A percentile compares a stretch with the other conserved stretches of the same genome.
Evolutionary conservation across 1,140 invertebrate species (phyloP).

Genomic region (Harpegnathos saltator): DNA sequence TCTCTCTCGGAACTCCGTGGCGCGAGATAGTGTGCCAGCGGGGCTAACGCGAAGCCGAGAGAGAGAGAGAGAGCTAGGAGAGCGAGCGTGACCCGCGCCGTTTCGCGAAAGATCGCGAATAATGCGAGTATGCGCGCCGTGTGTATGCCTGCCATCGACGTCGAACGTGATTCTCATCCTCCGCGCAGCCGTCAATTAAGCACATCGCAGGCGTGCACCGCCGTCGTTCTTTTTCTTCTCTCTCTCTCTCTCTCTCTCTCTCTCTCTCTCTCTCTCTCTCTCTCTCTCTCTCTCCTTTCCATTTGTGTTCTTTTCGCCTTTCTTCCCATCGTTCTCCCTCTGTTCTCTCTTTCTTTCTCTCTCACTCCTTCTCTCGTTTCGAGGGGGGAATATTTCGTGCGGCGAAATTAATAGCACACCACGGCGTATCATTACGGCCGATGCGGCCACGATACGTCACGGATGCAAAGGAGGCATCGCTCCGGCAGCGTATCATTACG

Average conservation of each 20-base stretch:
- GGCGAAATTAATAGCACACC: slow-evolving; percentile 54
- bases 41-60: slow-evolving; percentile 42
- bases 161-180: slow-evolving; percentile 30
- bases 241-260: not conserved
- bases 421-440: slow-evolving; percentile 47
- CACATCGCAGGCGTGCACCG: slow-evolving; percentile 7
- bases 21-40: slow-evolving; percentile 55
- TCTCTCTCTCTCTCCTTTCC: not conserved
- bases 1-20: not conserved
- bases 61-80: not conserved
- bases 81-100: slow-evolving; percentile 43
- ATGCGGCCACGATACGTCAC: slow-evolving; percentile 42
- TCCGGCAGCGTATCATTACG: slow-evolving; percentile 56
- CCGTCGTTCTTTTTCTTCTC: not conserved
- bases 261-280: not conserved
- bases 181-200: slow-evolving; percentile 47
- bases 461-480: slow-evolving; percentile 53
- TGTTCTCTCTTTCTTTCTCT: not conserved
- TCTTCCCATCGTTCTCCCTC: not conserved
- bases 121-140: slow-evolving; percentile 45
- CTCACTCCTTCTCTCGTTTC: not conserved
- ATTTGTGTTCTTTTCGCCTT: not conserved
- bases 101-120: slow-evolving; percentile 54
- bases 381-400: slow-evolving; percentile 30
- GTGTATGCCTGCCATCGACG: not conserved